Evolutionary conservation across 2,113 vertebrate species (phyloP), one percentile per base, ranked within the genome.

Genomic region (Epinephelus lanceolatus): DNA sequence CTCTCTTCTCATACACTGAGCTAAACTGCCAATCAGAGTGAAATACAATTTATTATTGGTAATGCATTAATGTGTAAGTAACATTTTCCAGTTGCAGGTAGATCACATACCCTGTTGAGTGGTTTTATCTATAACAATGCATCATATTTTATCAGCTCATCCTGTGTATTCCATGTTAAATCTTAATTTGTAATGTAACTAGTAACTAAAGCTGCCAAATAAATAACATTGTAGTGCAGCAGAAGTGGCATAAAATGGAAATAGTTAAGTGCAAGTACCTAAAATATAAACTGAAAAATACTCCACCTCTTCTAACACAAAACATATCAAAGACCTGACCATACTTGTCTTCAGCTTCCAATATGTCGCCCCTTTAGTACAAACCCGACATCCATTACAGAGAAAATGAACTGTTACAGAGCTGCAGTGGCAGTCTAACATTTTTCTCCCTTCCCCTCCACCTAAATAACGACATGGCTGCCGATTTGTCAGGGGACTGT

Each of bases 371-470:
- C 42, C 42, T 71, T 69, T 11, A 3, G 66, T 25, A 40, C 27
- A 69, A 47, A 45, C 17, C 17, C 25, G 25, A 73, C 78, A 85
- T 86, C 60, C 45, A 67, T 86, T 30, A 70, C 61, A 52, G 30
- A 23, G 70, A 76, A 79, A 87, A 93, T 86, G 40, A 89, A 81
- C 69, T 87, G 80, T 78, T 91, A 56, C 71, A 76, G 72, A 91
- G 80, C 78, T 40, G 65, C 84, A 83, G 59, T 66, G 65, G 21
- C 78, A 71, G 78, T 23, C 61, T 0, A 60, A 71, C 70, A 72
- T 85, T 87, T 76, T 49, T 75, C 70, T 84, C 76, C 82, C 63
- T 68, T 45, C 73, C 63, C 15, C 74, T 87, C 65, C 62, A 85
- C 75, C 83, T 88, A 67, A 88, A 88, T 79, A 89, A 89, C 40